A percentile compares a stretch with the other conserved stretches of the same genome.
Conservation (phyloP, 2,113 vertebrate genomes). For the Pao palembangensis region DNA sequence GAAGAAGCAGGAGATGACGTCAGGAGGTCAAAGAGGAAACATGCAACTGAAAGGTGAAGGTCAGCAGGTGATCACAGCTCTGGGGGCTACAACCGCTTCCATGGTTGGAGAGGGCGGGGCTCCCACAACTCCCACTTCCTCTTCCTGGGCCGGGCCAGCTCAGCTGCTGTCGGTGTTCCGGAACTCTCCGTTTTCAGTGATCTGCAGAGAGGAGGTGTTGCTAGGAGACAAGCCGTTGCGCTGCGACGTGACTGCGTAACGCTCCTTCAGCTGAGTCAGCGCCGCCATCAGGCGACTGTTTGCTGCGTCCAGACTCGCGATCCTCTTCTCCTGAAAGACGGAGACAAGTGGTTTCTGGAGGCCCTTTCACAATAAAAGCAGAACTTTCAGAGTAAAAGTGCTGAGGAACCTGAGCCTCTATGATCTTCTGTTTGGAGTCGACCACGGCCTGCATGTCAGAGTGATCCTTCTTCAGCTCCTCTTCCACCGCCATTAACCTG, state of each 20-base stretch:
- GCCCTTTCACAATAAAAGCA: background rate
- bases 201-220: conserved; percentile 97
- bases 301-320: conserved; percentile 88
- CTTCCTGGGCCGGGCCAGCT: background rate
- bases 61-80: conserved; percentile 5
- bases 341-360: background rate
- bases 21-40: conserved; percentile 41
- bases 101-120: background rate
- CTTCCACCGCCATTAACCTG: conserved; percentile 96
- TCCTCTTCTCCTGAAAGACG: conserved; percentile 87
- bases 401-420: conserved; percentile 88
- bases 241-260: conserved; percentile 90
- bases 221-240: conserved; percentile 97
- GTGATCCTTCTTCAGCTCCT: conserved; percentile 97
- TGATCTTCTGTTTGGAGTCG: conserved; percentile 98
- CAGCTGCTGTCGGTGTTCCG: conserved; percentile 95
- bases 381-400: background rate
- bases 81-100: background rate
- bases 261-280: conserved; percentile 96
- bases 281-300: conserved; percentile 95
- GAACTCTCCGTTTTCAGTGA: conserved; percentile 99
- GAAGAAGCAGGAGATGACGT: conserved; percentile 27
- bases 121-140: conserved; percentile 7
- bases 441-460: conserved; percentile 97
- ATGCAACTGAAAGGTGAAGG: conserved; percentile 46